These are phyloP conservation scores for Lobophora halterata DNA, from an alignment of 2,888 invertebrate genomes.

Conservation along the genomic window DNA sequence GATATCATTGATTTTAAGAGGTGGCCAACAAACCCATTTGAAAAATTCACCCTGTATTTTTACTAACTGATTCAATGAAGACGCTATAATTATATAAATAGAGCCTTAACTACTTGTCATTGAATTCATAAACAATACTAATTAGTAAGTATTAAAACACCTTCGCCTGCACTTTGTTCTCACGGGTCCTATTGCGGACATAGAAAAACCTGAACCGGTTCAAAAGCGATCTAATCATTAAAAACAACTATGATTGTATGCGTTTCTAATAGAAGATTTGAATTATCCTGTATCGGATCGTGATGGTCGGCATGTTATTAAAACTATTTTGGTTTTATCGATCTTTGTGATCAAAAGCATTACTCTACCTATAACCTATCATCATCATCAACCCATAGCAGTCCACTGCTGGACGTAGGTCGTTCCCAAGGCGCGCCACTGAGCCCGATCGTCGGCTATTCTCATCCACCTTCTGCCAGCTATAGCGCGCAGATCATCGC, in stretches of 20 bases:
- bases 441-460: too few relatives aligned
- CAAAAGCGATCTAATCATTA: constrained; percentile 45
- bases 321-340: constrained; percentile 27
- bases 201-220: constrained; percentile 70
- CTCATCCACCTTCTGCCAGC: too few relatives aligned
- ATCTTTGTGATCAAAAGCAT: constrained; percentile 4
- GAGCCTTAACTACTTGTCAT: constrained; percentile 13
- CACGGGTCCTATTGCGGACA: constrained; percentile 48
- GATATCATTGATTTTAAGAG: too few relatives aligned
- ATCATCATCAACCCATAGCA: too few relatives aligned
- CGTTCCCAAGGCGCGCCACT: too few relatives aligned
- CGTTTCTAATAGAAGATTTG: constrained; percentile 39
- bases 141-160: constrained; percentile 45
- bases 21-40: too few relatives aligned
- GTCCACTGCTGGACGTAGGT: too few relatives aligned
- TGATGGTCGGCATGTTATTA: constrained; percentile 32
- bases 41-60: not conserved
- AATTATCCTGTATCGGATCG: constrained; percentile 13
- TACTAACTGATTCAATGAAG: not conserved
- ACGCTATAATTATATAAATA: not conserved
- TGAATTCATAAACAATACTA: constrained; percentile 42
- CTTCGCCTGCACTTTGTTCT: constrained; percentile 49
- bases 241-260: constrained; percentile 38
- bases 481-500: too few relatives aligned
- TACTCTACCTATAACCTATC: not conserved